Evolutionary conservation across 2,797 vertebrate genomes (phyloP).

Genomic region (Bufotes viridis): DNA sequence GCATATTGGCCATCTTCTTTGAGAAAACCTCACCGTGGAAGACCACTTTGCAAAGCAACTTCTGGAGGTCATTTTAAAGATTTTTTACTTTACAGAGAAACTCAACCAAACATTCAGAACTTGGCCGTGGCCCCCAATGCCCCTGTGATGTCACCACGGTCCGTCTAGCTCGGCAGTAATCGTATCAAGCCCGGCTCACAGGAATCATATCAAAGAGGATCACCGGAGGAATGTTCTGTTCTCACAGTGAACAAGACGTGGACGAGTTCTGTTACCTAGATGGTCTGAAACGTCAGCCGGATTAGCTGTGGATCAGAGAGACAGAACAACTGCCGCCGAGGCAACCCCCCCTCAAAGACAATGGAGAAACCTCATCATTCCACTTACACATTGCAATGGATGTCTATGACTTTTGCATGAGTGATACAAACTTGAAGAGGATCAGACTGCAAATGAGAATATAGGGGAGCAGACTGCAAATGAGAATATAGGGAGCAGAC

Average conservation of each 20-base stretch:
- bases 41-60: too few relatives aligned
- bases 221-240: slow-evolving; percentile 88
- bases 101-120: background rate
- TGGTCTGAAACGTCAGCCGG: slow-evolving; percentile 83
- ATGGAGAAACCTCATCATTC: background rate
- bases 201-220: slow-evolving; percentile 86
- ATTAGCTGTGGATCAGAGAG: slow-evolving; percentile 74
- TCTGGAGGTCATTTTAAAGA: too few relatives aligned
- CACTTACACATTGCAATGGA: background rate
- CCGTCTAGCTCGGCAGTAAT: slow-evolving; percentile 73
- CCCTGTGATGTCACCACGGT: slow-evolving; percentile 66
- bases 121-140: slow-evolving; percentile 19
- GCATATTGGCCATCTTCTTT: too few relatives aligned
- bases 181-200: slow-evolving; percentile 82
- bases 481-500: too few relatives aligned
- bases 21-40: too few relatives aligned
- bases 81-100: too few relatives aligned
- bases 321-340: slow-evolving; percentile 22
- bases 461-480: too few relatives aligned
- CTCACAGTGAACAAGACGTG: slow-evolving; percentile 80
- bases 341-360: background rate
- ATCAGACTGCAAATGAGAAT: too few relatives aligned
- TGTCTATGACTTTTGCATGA: background rate
- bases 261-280: slow-evolving; percentile 76
- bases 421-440: background rate